Conservation (phyloP, 2,888 invertebrate genomes). For the Epinotia demarniana region DNA sequence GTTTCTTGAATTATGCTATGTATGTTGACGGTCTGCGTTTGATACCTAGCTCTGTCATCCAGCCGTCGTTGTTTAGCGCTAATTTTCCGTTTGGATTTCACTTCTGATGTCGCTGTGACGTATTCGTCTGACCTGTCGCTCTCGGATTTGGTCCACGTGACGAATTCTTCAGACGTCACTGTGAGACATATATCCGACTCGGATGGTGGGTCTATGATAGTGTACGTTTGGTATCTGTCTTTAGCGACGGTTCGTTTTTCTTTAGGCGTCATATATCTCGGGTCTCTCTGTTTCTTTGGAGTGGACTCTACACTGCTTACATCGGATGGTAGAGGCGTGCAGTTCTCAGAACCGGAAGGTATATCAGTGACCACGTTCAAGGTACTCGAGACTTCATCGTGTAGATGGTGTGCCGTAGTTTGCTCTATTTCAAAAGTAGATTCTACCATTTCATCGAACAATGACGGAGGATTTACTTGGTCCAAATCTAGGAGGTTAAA, state of each 20-base stretch:
- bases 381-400: slow-evolving; percentile 84
- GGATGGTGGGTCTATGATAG: slow-evolving; percentile 85
- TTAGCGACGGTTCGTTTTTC: slow-evolving; percentile 90
- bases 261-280: slow-evolving; percentile 88
- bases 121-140: slow-evolving; percentile 75
- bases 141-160: slow-evolving; percentile 79
- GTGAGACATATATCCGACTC: slow-evolving; percentile 65
- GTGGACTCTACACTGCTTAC: slow-evolving; percentile 91
- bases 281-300: slow-evolving; percentile 85
- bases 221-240: slow-evolving; percentile 93
- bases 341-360: slow-evolving; percentile 82
- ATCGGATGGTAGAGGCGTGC: slow-evolving; percentile 88
- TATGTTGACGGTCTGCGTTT: slow-evolving; percentile 86
- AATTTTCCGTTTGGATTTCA: slow-evolving; percentile 68
- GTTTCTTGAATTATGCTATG: slow-evolving; percentile 62
- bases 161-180: slow-evolving; percentile 68
- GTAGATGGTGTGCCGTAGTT: slow-evolving; percentile 84
- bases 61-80: slow-evolving; percentile 88
- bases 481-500: slow-evolving; percentile 85
- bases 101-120: slow-evolving; percentile 67
- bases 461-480: slow-evolving; percentile 88
- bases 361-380: slow-evolving; percentile 84
- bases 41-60: slow-evolving; percentile 88
- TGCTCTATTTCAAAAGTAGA: slow-evolving; percentile 81
- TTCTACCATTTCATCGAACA: slow-evolving; percentile 89